phyloP scores from a whole-genome alignment of 2,888 invertebrate species.

The Slavum lentiscoides region DNA sequence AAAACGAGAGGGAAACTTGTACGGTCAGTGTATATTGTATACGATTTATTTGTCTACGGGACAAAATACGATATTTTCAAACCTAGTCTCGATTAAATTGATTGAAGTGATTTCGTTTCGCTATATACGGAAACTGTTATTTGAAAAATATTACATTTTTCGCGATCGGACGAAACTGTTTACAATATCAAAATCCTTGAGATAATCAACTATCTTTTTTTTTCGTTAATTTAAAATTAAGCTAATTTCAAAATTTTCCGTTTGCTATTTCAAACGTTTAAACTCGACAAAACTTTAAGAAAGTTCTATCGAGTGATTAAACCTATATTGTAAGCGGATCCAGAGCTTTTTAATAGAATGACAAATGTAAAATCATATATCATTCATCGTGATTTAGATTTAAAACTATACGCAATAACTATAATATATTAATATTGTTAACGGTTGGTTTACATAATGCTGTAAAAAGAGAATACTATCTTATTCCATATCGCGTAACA shows the following conservation, averaged over 20 bases:
- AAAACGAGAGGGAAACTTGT: neutral
- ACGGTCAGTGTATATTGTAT: neutral
- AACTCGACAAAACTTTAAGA: neutral
- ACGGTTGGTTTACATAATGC: too few species aligned
- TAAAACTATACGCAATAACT: too few species aligned
- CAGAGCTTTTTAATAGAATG: neutral
- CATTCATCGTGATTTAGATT: neutral
- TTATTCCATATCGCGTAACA: too few species aligned
- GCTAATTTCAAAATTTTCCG: neutral
- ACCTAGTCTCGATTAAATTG: neutral
- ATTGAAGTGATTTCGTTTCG: neutral
- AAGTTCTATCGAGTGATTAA: neutral
- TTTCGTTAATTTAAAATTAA: neutral
- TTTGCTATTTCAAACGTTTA: too few species aligned
- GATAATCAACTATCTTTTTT: neutral
- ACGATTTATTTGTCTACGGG: neutral
- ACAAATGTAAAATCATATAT: neutral
- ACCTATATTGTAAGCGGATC: neutral
- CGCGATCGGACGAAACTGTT: too few species aligned
- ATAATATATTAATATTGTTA: too few species aligned
- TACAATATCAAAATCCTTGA: neutral
- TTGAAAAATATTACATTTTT: neutral
- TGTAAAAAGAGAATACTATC: too few species aligned
- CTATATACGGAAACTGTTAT: neutral
- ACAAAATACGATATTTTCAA: neutral